A percentile compares a stretch with the other conserved stretches of the same genome.
Conservation (phyloP, 2,797 vertebrate species). For the Dryobates pubescens region DNA sequence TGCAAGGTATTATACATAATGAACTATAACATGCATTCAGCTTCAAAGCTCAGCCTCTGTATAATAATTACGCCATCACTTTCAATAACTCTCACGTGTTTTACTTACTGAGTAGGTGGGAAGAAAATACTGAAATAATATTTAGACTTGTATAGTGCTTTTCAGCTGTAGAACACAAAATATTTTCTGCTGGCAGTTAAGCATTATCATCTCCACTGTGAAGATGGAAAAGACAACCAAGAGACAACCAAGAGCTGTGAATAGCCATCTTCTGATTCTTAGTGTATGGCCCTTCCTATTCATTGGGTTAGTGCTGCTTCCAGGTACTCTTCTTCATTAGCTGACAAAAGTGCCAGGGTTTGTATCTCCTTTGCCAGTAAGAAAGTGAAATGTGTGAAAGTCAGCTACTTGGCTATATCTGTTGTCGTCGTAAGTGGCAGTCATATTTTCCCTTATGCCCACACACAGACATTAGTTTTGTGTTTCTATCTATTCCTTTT, state of each 20-base stretch:
- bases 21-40: conserved; percentile 14
- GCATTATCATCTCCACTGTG: not conserved
- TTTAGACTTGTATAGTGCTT: conserved; percentile 35
- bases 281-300: not conserved
- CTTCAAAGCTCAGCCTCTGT: conserved; percentile 31
- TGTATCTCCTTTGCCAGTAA: not conserved
- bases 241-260: not conserved
- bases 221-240: not conserved
- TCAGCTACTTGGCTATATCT: not conserved
- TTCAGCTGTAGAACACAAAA: conserved; percentile 27
- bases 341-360: not conserved
- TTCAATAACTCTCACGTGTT: conserved; percentile 5
- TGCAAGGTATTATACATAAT: conserved; percentile 16
- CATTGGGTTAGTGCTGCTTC: not conserved
- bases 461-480: not conserved
- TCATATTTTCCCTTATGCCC: not conserved
- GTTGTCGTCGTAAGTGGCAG: not conserved
- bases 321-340: not conserved
- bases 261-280: not conserved
- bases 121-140: conserved; percentile 45
- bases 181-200: conserved; percentile 32
- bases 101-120: conserved; percentile 32
- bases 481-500: not conserved
- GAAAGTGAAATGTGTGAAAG: not conserved
- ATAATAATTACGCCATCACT: conserved; percentile 39